A percentile compares a stretch with the other conserved stretches of the same genome.
Conservation (phyloP, 2,113 vertebrate species). For the Eublepharis macularius region DNA sequence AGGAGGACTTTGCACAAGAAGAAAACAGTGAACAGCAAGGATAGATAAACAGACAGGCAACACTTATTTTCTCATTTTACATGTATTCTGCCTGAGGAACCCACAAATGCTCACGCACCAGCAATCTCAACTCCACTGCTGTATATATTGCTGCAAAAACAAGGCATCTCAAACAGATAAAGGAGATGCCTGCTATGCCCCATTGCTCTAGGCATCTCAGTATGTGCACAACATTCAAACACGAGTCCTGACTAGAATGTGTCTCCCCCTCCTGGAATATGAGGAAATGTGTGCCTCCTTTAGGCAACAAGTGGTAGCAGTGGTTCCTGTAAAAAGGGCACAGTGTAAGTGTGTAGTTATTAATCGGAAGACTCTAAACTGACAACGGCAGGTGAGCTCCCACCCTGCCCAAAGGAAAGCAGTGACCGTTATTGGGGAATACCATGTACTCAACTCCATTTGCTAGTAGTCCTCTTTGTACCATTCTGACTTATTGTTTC, state of each 20-base stretch:
- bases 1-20: no score
- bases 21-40: no score
- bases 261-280: neutral
- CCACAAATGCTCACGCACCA: neutral
- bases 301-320: neutral
- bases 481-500: neutral
- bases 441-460: neutral
- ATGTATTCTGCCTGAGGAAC: neutral
- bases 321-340: neutral
- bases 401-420: neutral
- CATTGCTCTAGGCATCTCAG: neutral
- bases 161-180: neutral
- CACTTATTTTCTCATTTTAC: neutral
- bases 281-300: neutral
- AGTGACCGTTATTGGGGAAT: neutral
- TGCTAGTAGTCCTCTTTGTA: neutral
- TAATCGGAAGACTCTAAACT: neutral
- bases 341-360: neutral
- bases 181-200: neutral
- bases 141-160: neutral
- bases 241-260: neutral
- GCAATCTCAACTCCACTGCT: no score
- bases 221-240: neutral
- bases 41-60: neutral
- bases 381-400: neutral